phyloP scores from a whole-genome alignment of 1,140 invertebrate genomes.

The Drosophila santomea region DNA sequence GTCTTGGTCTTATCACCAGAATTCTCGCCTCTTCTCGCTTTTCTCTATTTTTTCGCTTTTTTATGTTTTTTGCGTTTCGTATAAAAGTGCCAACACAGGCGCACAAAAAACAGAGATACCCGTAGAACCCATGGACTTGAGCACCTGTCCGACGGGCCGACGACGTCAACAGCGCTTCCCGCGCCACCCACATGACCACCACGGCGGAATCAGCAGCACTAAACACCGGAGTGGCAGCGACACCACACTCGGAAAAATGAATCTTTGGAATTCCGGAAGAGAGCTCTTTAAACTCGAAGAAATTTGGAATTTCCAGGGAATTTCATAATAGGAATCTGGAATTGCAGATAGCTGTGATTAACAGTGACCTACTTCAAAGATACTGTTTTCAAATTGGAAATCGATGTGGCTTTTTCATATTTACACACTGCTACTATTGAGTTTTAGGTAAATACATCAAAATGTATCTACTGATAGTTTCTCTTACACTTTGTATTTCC shows the following conservation, averaged over 20 bases:
- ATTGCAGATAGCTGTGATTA: no score
- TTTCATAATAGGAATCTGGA: background rate
- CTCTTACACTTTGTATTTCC: no score
- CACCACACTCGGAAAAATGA: conserved; percentile 10
- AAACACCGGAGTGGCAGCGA: conserved; percentile 1
- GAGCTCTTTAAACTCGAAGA: background rate
- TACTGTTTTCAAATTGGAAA: no score
- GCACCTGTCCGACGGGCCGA: conserved; percentile 42
- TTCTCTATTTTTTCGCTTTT: background rate
- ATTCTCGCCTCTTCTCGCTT: background rate
- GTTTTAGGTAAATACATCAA: no score
- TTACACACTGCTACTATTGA: no score
- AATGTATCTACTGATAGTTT: no score
- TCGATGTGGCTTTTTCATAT: no score
- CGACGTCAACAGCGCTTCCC: conserved; percentile 49
- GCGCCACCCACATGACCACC: conserved; percentile 56
- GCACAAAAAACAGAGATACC: conserved; percentile 33
- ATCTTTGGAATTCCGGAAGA: background rate
- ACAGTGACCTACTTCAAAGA: no score
- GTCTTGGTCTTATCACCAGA: conserved; percentile 43
- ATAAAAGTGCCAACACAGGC: conserved; percentile 21
- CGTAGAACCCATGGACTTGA: conserved; percentile 53
- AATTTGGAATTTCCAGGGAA: background rate
- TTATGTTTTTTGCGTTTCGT: conserved; percentile 5
- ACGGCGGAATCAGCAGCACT: conserved; percentile 11